Conservation (phyloP, 2,113 vertebrate species). For the Sakesphorus luctuosus region DNA sequence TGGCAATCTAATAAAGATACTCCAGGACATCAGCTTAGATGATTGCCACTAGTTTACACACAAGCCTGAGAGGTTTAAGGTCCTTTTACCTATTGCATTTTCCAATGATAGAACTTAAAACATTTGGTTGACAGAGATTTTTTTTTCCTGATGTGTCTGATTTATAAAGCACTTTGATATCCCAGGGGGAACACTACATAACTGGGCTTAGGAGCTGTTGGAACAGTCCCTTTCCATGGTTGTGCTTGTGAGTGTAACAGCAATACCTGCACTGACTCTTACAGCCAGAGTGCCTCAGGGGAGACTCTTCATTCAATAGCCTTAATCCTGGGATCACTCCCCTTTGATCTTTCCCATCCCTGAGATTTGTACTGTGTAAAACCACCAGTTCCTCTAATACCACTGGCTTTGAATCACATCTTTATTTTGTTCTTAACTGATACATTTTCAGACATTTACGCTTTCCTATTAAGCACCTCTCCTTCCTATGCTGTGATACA, state of each 20-base stretch:
- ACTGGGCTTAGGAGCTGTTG: background rate
- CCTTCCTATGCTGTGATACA: background rate
- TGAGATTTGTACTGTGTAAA: background rate
- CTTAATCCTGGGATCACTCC: background rate
- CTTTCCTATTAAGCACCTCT: background rate
- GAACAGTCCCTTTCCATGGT: background rate
- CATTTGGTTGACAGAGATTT: background rate
- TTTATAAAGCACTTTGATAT: background rate
- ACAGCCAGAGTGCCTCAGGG: background rate
- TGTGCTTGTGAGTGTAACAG: background rate
- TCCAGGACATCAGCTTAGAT: background rate
- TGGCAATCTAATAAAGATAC: background rate
- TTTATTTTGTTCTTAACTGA: background rate
- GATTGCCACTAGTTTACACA: background rate
- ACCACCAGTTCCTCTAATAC: background rate
- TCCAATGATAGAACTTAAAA: background rate
- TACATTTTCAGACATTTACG: background rate
- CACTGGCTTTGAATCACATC: background rate
- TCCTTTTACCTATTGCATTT: background rate
- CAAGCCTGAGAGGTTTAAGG: background rate
- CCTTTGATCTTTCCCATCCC: background rate
- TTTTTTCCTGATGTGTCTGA: background rate
- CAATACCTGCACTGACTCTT: background rate
- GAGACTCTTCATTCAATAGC: background rate
- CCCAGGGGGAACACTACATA: background rate